Evolutionary conservation across 2,888 invertebrate species (phyloP).

Genomic region (Tetanocera ferruginea): DNA sequence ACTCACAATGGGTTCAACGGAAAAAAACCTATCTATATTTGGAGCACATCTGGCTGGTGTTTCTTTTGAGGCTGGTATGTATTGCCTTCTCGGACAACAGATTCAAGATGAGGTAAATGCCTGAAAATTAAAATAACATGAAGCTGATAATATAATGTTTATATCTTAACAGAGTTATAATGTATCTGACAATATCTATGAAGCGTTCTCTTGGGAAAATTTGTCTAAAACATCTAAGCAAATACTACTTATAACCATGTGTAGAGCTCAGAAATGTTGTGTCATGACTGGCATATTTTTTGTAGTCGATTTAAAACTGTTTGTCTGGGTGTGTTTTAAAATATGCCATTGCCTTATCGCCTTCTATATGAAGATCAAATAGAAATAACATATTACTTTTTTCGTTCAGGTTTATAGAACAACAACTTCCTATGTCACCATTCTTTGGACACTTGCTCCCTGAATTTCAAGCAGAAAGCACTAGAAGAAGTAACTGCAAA

Average conservation of each 20-base stretch:
- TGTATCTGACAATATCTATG: neutral
- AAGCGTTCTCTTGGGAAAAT: neutral
- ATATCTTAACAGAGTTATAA: neutral
- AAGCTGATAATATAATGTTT: neutral
- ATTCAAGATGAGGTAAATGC: conserved; percentile 45
- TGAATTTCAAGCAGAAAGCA: no score
- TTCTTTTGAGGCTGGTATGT: conserved; percentile 42
- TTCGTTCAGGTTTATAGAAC: neutral
- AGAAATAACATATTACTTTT: neutral
- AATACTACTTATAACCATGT: neutral
- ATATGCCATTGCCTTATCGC: no score
- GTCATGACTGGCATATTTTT: neutral
- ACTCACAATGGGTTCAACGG: conserved; percentile 30
- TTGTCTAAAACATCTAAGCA: neutral
- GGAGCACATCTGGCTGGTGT: conserved; percentile 35
- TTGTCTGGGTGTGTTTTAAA: neutral
- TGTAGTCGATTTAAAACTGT: neutral
- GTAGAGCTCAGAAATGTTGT: neutral
- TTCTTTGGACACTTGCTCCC: neutral
- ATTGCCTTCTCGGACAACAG: conserved; percentile 44
- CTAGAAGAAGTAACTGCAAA: no score
- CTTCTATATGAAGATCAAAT: neutral
- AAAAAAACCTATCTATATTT: conserved; percentile 27
- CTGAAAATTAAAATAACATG: neutral
- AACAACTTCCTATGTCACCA: neutral